Evolutionary conservation across 2,113 vertebrate genomes (phyloP).

Genomic region (Apistogramma diplotaenia): DNA sequence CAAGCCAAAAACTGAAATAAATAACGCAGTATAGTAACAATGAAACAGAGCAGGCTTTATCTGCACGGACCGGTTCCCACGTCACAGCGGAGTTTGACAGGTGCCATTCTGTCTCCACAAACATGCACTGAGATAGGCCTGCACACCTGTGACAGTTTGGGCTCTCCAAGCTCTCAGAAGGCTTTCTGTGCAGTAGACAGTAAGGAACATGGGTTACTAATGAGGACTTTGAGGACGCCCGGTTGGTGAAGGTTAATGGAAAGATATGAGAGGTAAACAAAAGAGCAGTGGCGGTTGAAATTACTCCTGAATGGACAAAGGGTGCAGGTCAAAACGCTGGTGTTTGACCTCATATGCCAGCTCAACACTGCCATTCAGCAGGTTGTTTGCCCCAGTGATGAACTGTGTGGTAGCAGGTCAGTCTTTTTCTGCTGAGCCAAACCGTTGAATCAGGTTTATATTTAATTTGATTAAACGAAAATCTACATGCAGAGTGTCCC

Average conservation of each 20-base stretch:
- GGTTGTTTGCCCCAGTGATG: slow-evolving; percentile 42
- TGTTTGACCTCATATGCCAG: slow-evolving; percentile 60
- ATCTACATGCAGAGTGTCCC: slow-evolving; percentile 46
- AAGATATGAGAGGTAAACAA: slow-evolving; percentile 56
- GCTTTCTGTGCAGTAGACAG: background rate
- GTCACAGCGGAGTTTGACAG: slow-evolving; percentile 58
- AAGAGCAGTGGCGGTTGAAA: slow-evolving; percentile 51
- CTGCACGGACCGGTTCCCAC: background rate
- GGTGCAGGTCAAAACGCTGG: slow-evolving; percentile 52
- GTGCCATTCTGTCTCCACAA: slow-evolving; percentile 37
- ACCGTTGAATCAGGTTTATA: slow-evolving; percentile 66
- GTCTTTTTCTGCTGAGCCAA: slow-evolving; percentile 38
- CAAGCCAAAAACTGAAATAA: slow-evolving; percentile 51
- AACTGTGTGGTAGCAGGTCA: slow-evolving; percentile 52
- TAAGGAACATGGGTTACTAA: slow-evolving; percentile 4
- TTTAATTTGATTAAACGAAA: slow-evolving; percentile 66
- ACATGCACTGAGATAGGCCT: slow-evolving; percentile 22
- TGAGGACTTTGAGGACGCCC: background rate
- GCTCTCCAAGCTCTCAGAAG: background rate
- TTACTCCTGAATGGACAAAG: slow-evolving; percentile 51
- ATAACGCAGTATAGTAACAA: slow-evolving; percentile 29
- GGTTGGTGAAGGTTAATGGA: slow-evolving; percentile 50
- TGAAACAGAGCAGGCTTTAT: slow-evolving; percentile 1
- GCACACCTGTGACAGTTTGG: slow-evolving; percentile 17
- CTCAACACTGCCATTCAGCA: slow-evolving; percentile 63